Percentiles rank a stretch among this genome's conserved stretches.
Conservation (phyloP, 2,113 vertebrate species). For the Tor tambroides region DNA sequence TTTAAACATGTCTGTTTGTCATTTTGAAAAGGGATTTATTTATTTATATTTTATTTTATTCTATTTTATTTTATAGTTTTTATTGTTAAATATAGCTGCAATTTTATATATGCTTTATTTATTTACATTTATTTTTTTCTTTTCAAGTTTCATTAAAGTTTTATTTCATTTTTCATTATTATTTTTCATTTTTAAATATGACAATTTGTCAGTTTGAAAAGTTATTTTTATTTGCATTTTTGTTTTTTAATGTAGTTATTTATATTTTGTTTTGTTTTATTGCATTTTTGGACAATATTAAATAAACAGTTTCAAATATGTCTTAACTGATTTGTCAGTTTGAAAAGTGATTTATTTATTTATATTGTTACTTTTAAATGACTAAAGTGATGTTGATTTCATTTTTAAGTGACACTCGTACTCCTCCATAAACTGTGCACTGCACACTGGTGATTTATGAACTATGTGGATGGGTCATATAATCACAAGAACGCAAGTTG, state of each 20-base stretch:
- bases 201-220: no score
- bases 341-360: conserved; percentile 5
- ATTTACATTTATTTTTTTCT: no score
- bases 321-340: not conserved
- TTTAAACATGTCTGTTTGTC: not conserved
- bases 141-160: no score
- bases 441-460: conserved; percentile 20
- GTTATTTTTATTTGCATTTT: no score
- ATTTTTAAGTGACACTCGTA: not conserved
- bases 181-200: not conserved
- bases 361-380: not conserved
- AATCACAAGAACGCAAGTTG: conserved; percentile 13
- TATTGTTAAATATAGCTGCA: not conserved
- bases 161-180: no score
- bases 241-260: no score
- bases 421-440: not conserved
- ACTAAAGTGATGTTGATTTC: not conserved
- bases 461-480: not conserved
- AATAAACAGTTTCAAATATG: not conserved
- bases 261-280: not conserved
- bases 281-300: not conserved
- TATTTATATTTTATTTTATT: no score
- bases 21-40: not conserved
- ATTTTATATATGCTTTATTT: no score
- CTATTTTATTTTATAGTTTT: no score